A percentile compares a stretch with the other conserved stretches of the same genome.
Conservation (phyloP, 2,113 vertebrate species). For the Corvus hawaiiensis region DNA sequence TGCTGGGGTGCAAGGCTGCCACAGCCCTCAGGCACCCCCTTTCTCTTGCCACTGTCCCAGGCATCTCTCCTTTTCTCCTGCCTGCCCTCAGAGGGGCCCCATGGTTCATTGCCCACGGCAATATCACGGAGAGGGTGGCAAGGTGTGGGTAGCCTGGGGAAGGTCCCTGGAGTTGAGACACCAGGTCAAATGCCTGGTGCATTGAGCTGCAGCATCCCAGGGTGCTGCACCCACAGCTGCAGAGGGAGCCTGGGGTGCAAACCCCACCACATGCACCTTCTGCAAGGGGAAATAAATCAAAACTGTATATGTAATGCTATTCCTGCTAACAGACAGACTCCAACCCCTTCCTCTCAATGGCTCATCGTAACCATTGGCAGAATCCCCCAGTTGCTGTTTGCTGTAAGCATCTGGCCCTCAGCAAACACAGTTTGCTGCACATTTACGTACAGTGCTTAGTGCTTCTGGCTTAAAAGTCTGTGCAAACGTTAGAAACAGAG, state of each 20-base stretch:
- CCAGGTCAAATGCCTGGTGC: neutral
- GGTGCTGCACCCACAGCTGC: neutral
- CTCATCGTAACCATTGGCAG: neutral
- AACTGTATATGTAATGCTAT: fast-evolving
- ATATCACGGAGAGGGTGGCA: neutral
- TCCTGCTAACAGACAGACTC: neutral
- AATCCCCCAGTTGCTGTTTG: neutral
- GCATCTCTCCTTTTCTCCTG: neutral
- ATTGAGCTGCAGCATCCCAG: neutral
- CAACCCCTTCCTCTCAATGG: neutral
- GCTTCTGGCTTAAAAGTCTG: neutral
- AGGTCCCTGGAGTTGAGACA: neutral
- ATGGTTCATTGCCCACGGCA: fast-evolving
- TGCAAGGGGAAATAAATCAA: neutral
- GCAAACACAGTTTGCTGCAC: neutral
- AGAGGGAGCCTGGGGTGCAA: neutral
- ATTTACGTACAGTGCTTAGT: fast-evolving
- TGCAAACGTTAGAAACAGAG: neutral
- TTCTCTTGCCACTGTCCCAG: neutral
- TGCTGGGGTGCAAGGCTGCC: neutral
- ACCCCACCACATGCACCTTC: neutral
- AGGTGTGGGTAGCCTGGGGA: neutral
- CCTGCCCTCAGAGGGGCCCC: neutral
- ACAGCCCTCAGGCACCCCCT: neutral
- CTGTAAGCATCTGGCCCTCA: neutral